A percentile compares a stretch with the other conserved stretches of the same genome.
Conservation (phyloP, 2,113 vertebrate species). For the Mobula hypostoma region DNA sequence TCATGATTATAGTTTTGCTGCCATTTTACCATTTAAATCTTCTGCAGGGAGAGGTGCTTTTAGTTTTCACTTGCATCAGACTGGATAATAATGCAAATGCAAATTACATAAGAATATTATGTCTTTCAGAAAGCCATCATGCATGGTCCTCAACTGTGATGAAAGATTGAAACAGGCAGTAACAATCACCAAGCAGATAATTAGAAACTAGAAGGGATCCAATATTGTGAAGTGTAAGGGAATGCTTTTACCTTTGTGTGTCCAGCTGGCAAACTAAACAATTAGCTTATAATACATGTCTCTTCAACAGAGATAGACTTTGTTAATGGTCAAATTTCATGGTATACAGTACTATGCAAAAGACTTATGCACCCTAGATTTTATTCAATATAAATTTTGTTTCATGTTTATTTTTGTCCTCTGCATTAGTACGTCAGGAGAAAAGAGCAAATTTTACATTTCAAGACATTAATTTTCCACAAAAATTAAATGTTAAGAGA, state of each 20-base stretch:
- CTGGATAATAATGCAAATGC: neutral
- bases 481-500: no score
- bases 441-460: no score
- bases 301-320: neutral
- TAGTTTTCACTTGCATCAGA: neutral
- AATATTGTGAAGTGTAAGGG: neutral
- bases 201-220: neutral
- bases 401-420: no score
- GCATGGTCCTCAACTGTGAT: neutral
- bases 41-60: neutral
- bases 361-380: no score
- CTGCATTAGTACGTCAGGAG: no score
- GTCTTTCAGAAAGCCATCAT: neutral
- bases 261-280: neutral
- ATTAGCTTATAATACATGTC: neutral
- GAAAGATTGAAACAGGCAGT: neutral
- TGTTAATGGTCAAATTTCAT: neutral
- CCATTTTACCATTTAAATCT: neutral
- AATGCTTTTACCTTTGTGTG: neutral
- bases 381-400: no score
- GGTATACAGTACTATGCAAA: no score
- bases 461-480: no score
- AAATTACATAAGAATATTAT: neutral
- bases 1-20: neutral
- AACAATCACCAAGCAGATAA: neutral